These are phyloP conservation scores for Melanchra persicariae DNA, from an alignment of 2,888 invertebrate genomes.

Conservation along the genomic window DNA sequence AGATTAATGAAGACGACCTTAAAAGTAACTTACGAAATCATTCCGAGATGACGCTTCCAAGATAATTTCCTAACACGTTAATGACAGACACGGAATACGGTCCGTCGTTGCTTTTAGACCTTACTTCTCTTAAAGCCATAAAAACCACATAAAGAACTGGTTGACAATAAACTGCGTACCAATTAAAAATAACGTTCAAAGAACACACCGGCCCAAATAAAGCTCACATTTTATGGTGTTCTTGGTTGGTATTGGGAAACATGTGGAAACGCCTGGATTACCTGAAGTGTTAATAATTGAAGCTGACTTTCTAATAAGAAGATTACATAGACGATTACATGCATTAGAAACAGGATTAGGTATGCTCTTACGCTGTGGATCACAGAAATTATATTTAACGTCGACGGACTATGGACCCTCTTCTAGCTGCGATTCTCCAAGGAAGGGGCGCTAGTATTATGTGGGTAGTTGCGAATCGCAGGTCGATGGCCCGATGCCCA, in stretches of 20 bases:
- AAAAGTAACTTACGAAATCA: constrained; percentile 52
- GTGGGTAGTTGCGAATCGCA: constrained; percentile 80
- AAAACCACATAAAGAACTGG: constrained; percentile 54
- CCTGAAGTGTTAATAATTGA: constrained; percentile 69
- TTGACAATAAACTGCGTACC: constrained; percentile 56
- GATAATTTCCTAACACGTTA: constrained; percentile 51
- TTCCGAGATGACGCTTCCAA: constrained; percentile 44
- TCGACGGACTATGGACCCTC: constrained; percentile 8
- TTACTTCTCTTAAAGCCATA: constrained; percentile 50
- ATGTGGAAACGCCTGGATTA: constrained; percentile 69
- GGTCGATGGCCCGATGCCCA: constrained; percentile 78
- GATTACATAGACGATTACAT: constrained; percentile 29
- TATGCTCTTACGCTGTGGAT: not conserved
- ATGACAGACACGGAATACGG: constrained; percentile 21
- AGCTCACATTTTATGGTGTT: constrained; percentile 54
- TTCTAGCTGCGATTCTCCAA: constrained; percentile 38
- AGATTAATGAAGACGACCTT: constrained; percentile 58
- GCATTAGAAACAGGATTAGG: constrained; percentile 18
- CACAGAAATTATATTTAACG: constrained; percentile 4
- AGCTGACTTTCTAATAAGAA: constrained; percentile 73
- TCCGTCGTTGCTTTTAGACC: constrained; percentile 26
- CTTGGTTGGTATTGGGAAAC: constrained; percentile 35
- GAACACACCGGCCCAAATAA: constrained; percentile 49
- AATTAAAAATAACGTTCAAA: constrained; percentile 64
- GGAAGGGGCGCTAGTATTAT: constrained; percentile 62